Base-by-base conservation (phyloP, 2,888 invertebrate genomes). In the Noctua janthe region DNA sequence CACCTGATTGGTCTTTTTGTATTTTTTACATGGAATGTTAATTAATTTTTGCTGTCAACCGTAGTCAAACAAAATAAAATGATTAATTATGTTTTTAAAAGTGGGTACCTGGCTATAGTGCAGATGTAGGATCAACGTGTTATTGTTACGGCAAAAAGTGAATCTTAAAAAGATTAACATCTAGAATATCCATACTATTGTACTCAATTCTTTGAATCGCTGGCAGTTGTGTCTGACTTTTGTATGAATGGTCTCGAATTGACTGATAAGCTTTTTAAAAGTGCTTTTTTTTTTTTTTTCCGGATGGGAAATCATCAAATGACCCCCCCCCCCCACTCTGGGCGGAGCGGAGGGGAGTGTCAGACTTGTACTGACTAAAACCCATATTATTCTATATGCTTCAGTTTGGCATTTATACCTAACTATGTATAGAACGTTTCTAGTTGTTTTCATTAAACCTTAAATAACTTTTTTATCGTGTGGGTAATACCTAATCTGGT, bases 1-100 rank as follows among this genome's bases (percentile, higher is more conserved):
- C 95, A 96, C 94, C 94, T 96, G 94, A 95, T 95, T 94, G 93
- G 90, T 92, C 92, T 95, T 96, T 94, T 94, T 94, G 87, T 93
- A 88, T 94, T 95, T 95, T 96, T 95, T 93, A 94, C 92, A 92
- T 87, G 96, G 96, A 96, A 97, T 96, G 94, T 96, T 97, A 97
- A 97, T 97, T 97, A 97, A 96, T 96, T 96, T 96, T 95, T 92
- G 92, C 95, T 96, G 97, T 97, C 96, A 95, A 95, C 95, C 93
- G 94, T 92, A 93, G 92, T 93, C 94, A 95, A 95, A 96, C 95
- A 95, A 95, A 95, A 94, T 93, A 92, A 93, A 94, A 95, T 96
- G 96, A 97, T 96, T 95, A 96, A 96, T 96, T 92, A 93, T 93
- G 90, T 92, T 93, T 92, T 93, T 92, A 86, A 92, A 89, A 87